Conservation (phyloP, 2,888 invertebrate species). For the Cephus pulcher region DNA sequence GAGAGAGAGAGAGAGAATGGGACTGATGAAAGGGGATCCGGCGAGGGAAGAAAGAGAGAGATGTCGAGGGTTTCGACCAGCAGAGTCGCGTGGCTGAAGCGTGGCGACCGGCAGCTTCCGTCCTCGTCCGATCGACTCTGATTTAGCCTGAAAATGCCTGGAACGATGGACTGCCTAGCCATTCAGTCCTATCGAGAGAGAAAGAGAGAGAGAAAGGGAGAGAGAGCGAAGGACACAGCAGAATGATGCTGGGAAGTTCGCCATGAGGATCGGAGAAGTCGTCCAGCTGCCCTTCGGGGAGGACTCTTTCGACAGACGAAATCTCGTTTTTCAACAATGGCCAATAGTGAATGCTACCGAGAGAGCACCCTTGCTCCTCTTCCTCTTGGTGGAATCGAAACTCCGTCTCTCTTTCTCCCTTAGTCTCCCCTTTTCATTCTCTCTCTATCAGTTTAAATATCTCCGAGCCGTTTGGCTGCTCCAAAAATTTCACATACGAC, state of each 20-base stretch:
- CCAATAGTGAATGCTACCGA: not conserved
- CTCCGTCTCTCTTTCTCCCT: not conserved
- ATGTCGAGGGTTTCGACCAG: not conserved
- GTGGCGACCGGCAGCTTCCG: slow-evolving; percentile 41
- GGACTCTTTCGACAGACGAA: slow-evolving; percentile 42
- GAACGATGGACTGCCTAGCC: slow-evolving; percentile 8
- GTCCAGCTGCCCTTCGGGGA: slow-evolving; percentile 47
- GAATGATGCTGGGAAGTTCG: not conserved
- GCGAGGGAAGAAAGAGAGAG: not conserved
- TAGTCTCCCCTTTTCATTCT: not conserved
- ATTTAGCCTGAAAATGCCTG: slow-evolving; percentile 26
- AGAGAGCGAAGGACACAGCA: slow-evolving; percentile 10
- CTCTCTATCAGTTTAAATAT: not conserved
- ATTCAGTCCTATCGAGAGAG: slow-evolving; percentile 2
- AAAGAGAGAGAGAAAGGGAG: slow-evolving; percentile 12
- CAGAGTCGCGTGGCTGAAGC: slow-evolving; percentile 59
- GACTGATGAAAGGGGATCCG: not conserved
- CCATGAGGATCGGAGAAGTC: slow-evolving; percentile 27
- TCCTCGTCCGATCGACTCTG: slow-evolving; percentile 35
- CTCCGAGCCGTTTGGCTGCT: not conserved
- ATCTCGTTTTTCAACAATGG: slow-evolving; percentile 34
- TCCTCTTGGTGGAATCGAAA: slow-evolving; percentile 16
- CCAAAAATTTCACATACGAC: not conserved
- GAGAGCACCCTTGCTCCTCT: not conserved
- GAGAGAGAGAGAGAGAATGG: not conserved